Percentiles rank a stretch among this genome's conserved stretches.
phyloP scores from a whole-genome alignment of 2,888 invertebrate genomes.

The Octonoba sinensis region DNA sequence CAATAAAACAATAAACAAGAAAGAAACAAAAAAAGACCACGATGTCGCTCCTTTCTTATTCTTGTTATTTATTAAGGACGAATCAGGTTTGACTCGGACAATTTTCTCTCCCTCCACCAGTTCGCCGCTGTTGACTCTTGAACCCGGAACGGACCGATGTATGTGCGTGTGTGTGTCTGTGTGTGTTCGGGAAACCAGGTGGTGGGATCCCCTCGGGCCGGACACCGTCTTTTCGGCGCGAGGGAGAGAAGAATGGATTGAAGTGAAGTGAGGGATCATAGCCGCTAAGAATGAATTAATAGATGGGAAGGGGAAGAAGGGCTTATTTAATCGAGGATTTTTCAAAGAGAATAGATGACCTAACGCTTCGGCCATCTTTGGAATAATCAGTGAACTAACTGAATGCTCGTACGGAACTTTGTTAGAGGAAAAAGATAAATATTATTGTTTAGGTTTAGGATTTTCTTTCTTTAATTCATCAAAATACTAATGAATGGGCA shows the following conservation, averaged over 20 bases:
- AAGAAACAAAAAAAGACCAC: slow-evolving; percentile 30
- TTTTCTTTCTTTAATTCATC: too few relatives aligned
- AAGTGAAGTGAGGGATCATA: slow-evolving; percentile 26
- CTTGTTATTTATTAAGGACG: slow-evolving; percentile 57
- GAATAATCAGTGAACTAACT: too few relatives aligned
- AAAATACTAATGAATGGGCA: too few relatives aligned
- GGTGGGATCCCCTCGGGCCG: slow-evolving; percentile 27
- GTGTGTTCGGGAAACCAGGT: slow-evolving; percentile 52
- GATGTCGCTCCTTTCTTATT: slow-evolving; percentile 18
- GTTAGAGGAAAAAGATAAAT: too few relatives aligned
- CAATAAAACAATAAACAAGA: slow-evolving; percentile 56
- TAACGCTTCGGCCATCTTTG: too few relatives aligned
- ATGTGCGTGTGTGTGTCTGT: neutral
- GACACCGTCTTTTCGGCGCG: slow-evolving; percentile 4
- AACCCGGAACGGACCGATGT: slow-evolving; percentile 57
- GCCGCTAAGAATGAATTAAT: slow-evolving; percentile 26
- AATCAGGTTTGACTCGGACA: slow-evolving; percentile 63
- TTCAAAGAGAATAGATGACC: too few relatives aligned
- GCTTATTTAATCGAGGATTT: slow-evolving; percentile 9
- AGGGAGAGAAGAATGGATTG: slow-evolving; percentile 29
- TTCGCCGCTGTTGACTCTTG: slow-evolving; percentile 41
- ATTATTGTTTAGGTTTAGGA: too few relatives aligned
- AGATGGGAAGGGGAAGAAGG: slow-evolving; percentile 8
- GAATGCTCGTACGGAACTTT: too few relatives aligned
- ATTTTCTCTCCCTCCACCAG: slow-evolving; percentile 25